Conservation (phyloP, 2,888 invertebrate species). For the Drosophila macrothrix region DNA sequence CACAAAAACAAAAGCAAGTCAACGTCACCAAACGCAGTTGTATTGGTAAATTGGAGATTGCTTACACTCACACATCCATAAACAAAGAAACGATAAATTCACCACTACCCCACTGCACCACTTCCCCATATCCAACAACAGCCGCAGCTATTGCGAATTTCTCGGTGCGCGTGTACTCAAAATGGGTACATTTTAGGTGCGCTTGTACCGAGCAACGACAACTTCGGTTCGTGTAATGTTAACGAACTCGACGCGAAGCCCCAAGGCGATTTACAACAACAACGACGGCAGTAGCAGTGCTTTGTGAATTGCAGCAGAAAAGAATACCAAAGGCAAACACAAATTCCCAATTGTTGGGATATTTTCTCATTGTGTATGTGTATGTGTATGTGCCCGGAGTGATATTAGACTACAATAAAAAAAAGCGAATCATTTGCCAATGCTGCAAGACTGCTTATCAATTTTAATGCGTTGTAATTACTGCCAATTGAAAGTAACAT, state of each 20-base stretch:
- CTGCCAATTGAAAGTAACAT: constrained; percentile 38
- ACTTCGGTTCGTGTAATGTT: constrained; percentile 57
- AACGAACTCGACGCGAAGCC: constrained; percentile 70
- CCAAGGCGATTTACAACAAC: constrained; percentile 19
- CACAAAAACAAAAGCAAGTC: constrained; percentile 7
- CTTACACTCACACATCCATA: constrained; percentile 4
- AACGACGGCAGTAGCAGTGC: constrained; percentile 27
- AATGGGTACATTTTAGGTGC: constrained; percentile 72
- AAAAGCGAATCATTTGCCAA: background rate
- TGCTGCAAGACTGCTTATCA: constrained; percentile 53
- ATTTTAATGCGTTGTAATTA: constrained; percentile 50
- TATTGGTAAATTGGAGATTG: constrained; percentile 29
- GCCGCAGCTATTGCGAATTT: constrained; percentile 43
- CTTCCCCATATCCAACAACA: constrained; percentile 2
- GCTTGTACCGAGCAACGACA: constrained; percentile 41
- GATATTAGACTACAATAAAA: background rate
- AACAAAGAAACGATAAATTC: constrained; percentile 50
- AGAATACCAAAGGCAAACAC: constrained; percentile 36
- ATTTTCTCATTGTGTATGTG: background rate
- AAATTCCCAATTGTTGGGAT: background rate
- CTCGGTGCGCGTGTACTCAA: constrained; percentile 76
- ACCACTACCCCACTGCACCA: constrained; percentile 18
- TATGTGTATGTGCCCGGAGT: background rate
- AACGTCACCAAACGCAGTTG: constrained; percentile 38
- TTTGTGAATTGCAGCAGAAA: constrained; percentile 17